phyloP scores from a whole-genome alignment of 35 echinoderm and acorn worm genomes.

The Holothuria glaberrima region DNA sequence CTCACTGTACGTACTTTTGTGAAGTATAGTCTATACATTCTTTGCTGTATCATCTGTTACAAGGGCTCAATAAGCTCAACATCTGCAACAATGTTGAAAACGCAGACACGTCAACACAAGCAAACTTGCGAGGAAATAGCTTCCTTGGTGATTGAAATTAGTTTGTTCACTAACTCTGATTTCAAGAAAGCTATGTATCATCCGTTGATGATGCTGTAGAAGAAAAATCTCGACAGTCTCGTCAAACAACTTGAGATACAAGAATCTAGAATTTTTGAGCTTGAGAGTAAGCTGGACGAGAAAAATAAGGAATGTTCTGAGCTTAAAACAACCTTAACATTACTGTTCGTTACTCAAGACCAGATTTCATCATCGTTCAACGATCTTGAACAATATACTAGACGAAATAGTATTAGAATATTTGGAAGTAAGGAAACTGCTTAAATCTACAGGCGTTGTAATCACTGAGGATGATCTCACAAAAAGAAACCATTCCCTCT shows the following conservation, averaged over 20 bases:
- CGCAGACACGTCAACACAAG: conserved; percentile 1
- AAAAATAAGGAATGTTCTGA: conserved; percentile 2
- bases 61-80: conserved; percentile 15
- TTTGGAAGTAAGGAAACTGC: conserved; percentile 61
- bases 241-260: conserved; percentile 2
- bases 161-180: background rate
- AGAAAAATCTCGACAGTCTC: background rate
- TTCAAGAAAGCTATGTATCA: background rate
- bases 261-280: background rate
- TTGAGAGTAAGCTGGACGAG: conserved; percentile 14
- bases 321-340: background rate
- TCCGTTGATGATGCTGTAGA: background rate
- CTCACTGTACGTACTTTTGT: too few relatives aligned
- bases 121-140: background rate
- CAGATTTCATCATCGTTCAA: background rate
- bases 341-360: background rate
- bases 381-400: conserved; percentile 60
- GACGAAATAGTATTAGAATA: conserved; percentile 55
- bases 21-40: too few relatives aligned
- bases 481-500: too few relatives aligned
- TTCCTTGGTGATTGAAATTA: background rate
- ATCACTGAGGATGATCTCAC: too few relatives aligned
- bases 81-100: background rate
- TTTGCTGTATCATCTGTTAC: too few relatives aligned
- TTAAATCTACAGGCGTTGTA: too few relatives aligned